A percentile compares a stretch with the other conserved stretches of the same genome.
These are phyloP conservation scores for Sebastes itinus DNA, from an alignment of 2,797 vertebrate species.

Conservation along the genomic window DNA sequence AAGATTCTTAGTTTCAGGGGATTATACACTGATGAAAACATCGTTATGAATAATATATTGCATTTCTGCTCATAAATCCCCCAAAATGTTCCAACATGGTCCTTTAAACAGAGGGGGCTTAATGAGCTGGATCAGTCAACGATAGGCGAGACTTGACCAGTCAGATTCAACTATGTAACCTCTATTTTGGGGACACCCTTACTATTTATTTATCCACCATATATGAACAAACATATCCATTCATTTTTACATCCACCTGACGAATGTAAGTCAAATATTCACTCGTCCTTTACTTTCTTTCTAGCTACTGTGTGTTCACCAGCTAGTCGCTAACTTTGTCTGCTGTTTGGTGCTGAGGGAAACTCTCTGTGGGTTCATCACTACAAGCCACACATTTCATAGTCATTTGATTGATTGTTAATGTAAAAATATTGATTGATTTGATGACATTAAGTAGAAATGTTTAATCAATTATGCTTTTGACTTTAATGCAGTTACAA, in stretches of 20 bases:
- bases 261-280: neutral
- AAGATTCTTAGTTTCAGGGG: too few species aligned
- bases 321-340: neutral
- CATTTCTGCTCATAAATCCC: too few species aligned
- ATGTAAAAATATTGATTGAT: neutral
- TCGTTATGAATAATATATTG: too few species aligned
- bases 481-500: neutral
- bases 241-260: too few species aligned
- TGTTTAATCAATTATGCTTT: neutral
- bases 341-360: neutral
- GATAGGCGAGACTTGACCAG: neutral
- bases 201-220: neutral
- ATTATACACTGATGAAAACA: too few species aligned
- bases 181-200: neutral
- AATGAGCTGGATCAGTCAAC: neutral
- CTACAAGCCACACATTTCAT: neutral
- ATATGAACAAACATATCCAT: too few species aligned
- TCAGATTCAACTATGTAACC: neutral
- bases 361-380: neutral
- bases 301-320: neutral
- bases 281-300: neutral
- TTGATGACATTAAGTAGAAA: neutral
- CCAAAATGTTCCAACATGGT: too few species aligned
- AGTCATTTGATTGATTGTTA: neutral
- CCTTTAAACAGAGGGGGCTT: too few species aligned